Base-by-base conservation (phyloP, 2,113 vertebrate species). In the Microcebus jonahi region DNA sequence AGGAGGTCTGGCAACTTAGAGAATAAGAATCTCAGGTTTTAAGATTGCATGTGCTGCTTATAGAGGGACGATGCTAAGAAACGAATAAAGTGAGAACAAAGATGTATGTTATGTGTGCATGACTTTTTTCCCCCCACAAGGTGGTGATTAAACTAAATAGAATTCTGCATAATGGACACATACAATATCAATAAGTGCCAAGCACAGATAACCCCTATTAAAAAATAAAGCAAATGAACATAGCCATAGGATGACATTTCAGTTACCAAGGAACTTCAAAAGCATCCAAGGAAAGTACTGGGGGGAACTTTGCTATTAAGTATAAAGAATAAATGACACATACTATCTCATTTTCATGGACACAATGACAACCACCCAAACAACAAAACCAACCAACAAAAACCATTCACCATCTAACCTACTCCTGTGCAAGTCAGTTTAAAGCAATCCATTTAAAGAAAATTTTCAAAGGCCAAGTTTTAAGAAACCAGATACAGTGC, bases 151-250 rank as follows among this genome's bases (percentile, higher is more conserved):
- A 95, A 91, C 94, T 79, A 91, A 97, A 88, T 15, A 97, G 94
- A 94, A 97, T 94, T 92, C 97, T 97, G 83, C 91, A 97, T 93
- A 84, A 93, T 80, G 80, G 97, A 96, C 80, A 94, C 89, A 92
- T 70, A 89, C 95, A 93, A 96, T 97, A 95, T 73, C 76, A 91
- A 0, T 90, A 82, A 95, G 70, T 94, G 55, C 67, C 92, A 63
- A 76, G 73, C 79, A 94, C 88, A 98, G 96, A 96, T 94, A 92
- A 97, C 13, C 57, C 87, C 90, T 82, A 93, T 85, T 77, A 96
- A 98, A 97, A 97, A 94, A 97, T 97, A 98, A 97, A 98, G 92
- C 75, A 94, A 82, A 90, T 70, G 96, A 97, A 98, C 96, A 96
- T 83, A 96, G 88, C 21, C 53, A 94, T 48, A 71, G 96, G 96